Evolutionary conservation across 2,113 vertebrate species (phyloP).

Genomic region (Conger conger): DNA sequence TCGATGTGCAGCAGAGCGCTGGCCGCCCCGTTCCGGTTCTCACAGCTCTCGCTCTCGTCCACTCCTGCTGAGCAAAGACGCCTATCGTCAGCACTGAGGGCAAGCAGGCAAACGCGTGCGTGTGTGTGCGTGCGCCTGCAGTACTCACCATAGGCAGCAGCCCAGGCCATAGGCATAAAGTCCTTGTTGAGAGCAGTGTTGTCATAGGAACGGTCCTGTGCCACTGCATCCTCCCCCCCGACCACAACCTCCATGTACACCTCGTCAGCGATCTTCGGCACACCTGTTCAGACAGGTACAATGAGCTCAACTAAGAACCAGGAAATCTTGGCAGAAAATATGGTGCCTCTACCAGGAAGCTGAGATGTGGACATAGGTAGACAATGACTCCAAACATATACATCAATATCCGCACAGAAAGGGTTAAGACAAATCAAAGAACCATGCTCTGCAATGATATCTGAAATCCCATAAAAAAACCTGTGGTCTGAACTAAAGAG

Average conservation of each 20-base stretch:
- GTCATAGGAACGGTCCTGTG: constrained; percentile 82
- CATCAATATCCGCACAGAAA: no score
- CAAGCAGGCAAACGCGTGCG: not conserved
- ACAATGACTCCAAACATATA: no score
- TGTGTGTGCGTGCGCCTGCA: constrained; percentile 43
- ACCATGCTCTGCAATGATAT: no score
- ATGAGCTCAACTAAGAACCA: no score
- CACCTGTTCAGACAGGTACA: constrained; percentile 73
- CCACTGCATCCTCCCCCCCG: constrained; percentile 83
- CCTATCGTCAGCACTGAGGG: not conserved
- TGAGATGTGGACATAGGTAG: no score
- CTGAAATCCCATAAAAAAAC: no score
- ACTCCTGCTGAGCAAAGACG: constrained; percentile 66
- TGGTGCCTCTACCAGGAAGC: no score
- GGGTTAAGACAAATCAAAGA: no score
- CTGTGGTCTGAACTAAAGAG: no score
- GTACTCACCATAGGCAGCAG: constrained; percentile 85
- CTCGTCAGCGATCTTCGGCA: constrained; percentile 87
- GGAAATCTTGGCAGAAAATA: no score
- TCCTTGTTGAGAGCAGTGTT: constrained; percentile 84
- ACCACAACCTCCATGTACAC: constrained; percentile 96
- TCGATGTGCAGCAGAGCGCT: constrained; percentile 95
- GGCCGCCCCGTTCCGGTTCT: constrained; percentile 92
- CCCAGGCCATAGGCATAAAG: constrained; percentile 91
- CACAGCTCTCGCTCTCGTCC: constrained; percentile 86